phyloP scores from a whole-genome alignment of 2,888 invertebrate genomes.

The Cheilosia scutellata region DNA sequence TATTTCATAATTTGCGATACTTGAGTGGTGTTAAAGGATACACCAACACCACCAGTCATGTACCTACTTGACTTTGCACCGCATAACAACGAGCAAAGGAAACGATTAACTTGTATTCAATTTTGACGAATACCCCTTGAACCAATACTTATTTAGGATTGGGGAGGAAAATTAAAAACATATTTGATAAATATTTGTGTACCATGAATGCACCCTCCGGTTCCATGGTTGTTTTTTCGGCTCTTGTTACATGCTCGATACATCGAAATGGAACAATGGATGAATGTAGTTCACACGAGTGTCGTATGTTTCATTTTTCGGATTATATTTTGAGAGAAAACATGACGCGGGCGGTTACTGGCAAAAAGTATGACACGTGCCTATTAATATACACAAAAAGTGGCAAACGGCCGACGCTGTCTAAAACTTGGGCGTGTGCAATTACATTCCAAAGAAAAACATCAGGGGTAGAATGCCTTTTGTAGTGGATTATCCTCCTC shows the following conservation, averaged over 20 bases:
- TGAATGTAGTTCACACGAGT: constrained; percentile 70
- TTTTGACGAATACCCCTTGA: constrained; percentile 49
- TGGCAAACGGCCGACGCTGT: constrained; percentile 55
- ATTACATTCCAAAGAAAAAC: constrained; percentile 17
- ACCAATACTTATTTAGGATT: constrained; percentile 34
- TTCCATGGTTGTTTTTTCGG: constrained; percentile 29
- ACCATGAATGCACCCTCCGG: constrained; percentile 33
- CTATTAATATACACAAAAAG: constrained; percentile 65
- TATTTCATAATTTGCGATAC: constrained; percentile 51
- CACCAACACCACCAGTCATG: constrained; percentile 5
- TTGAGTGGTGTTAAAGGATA: constrained; percentile 54
- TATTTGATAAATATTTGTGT: constrained; percentile 69
- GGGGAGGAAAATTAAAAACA: constrained; percentile 61
- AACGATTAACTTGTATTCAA: constrained; percentile 65
- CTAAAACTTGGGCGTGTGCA: constrained; percentile 61
- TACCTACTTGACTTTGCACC: constrained; percentile 62
- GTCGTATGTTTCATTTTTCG: constrained; percentile 65
- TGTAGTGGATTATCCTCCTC: constrained; percentile 41
- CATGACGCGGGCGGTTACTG: constrained; percentile 58
- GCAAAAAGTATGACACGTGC: constrained; percentile 59
- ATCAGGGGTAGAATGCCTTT: not conserved
- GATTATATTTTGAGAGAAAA: constrained; percentile 62
- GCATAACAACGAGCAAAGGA: constrained; percentile 39
- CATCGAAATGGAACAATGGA: constrained; percentile 51
- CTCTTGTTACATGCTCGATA: constrained; percentile 67